Evolutionary conservation across 2,797 vertebrate species (phyloP).

Genomic region (Perodicticus potto): DNA sequence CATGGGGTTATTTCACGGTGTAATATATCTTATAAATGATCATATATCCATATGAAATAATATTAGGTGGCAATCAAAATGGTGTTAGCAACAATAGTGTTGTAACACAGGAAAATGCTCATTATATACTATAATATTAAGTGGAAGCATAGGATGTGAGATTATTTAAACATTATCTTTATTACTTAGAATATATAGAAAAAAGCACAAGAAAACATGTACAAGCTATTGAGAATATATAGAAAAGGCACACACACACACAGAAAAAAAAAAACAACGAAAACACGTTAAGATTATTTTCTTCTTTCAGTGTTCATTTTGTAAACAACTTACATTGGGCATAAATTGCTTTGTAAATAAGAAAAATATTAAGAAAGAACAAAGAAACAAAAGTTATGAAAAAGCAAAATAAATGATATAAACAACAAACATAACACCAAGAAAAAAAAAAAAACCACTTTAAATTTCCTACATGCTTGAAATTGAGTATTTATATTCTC

Average conservation of each 20-base stretch:
- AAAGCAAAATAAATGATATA: background rate
- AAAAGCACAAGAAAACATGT: background rate
- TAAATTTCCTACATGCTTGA: background rate
- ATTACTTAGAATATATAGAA: background rate
- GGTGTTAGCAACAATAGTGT: background rate
- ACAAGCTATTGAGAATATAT: constrained; percentile 12
- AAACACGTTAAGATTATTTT: background rate
- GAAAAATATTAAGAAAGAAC: background rate
- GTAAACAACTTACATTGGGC: too few species aligned
- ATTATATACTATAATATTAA: background rate
- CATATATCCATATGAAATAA: background rate
- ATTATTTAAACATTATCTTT: background rate
- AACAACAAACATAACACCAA: background rate
- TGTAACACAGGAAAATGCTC: background rate
- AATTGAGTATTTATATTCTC: background rate
- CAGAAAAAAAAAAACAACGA: background rate
- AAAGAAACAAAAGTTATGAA: background rate
- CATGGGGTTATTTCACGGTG: background rate
- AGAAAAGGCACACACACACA: background rate
- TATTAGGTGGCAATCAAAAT: background rate
- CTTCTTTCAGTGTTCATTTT: too few species aligned
- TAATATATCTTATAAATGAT: background rate
- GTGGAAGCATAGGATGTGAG: background rate
- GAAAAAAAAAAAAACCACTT: background rate
- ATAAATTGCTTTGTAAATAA: constrained; percentile 44